Conservation (phyloP, 2,113 vertebrate species). For the Mungos mungo region DNA sequence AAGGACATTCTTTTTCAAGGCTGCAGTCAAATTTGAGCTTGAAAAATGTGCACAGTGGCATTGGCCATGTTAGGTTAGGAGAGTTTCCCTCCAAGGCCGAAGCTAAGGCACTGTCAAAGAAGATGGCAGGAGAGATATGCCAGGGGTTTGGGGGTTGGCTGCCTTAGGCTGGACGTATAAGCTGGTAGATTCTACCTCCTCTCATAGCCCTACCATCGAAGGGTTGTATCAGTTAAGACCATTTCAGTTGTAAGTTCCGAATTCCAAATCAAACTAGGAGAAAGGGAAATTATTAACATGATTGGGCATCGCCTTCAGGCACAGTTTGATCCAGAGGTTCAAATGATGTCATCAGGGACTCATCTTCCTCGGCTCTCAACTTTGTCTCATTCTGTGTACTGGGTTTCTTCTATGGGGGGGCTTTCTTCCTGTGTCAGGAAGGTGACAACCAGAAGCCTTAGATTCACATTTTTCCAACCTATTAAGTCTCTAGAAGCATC, state of each 20-base stretch:
- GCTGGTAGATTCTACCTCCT: not conserved
- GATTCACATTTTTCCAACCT: not conserved
- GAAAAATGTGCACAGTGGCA: not conserved
- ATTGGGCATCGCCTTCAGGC: not conserved
- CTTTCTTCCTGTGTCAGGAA: not conserved
- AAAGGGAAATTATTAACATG: not conserved
- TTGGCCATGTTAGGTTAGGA: not conserved
- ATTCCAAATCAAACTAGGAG: not conserved
- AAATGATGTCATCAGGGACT: not conserved
- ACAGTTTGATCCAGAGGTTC: not conserved
- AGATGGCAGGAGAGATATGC: not conserved
- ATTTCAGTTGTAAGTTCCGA: not conserved
- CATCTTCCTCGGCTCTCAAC: not conserved
- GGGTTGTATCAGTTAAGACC: not conserved
- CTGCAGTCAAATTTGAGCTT: not conserved
- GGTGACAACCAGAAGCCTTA: not conserved
- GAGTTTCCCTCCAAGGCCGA: not conserved
- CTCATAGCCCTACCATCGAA: not conserved
- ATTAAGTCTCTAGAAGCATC: not conserved
- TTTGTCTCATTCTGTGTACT: not conserved
- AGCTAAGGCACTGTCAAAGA: not conserved
- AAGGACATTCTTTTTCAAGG: not conserved
- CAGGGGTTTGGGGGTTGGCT: not conserved
- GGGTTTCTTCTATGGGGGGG: not conserved
- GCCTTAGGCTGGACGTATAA: not conserved